Conservation (phyloP, 2,888 invertebrate genomes). For the Erebia ligea region DNA sequence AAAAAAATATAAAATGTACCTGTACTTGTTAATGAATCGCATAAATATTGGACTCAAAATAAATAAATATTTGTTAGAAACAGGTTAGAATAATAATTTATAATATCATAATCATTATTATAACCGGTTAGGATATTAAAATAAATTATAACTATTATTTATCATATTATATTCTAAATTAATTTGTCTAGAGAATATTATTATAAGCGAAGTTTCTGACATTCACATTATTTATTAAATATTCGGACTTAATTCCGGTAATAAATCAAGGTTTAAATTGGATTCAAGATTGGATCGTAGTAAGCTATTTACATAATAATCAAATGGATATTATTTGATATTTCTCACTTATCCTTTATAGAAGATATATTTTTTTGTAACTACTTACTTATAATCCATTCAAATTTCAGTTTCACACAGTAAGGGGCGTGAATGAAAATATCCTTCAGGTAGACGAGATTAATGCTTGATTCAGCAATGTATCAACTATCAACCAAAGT, state of each 20-base stretch:
- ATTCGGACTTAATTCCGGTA: not conserved
- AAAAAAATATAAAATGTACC: too few species aligned
- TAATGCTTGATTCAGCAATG: too few species aligned
- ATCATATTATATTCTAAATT: not conserved
- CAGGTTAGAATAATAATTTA: not conserved
- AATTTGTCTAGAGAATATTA: not conserved
- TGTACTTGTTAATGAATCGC: conserved; percentile 32
- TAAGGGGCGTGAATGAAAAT: too few species aligned
- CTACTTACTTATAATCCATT: too few species aligned
- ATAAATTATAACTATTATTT: conserved; percentile 14
- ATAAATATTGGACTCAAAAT: conserved; percentile 34
- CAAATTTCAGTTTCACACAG: too few species aligned
- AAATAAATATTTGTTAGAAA: conserved; percentile 33
- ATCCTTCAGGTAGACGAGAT: too few species aligned
- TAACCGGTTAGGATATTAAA: conserved; percentile 32
- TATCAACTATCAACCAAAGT: too few species aligned
- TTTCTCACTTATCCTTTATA: too few species aligned
- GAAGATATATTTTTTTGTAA: too few species aligned
- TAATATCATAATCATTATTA: conserved; percentile 17
- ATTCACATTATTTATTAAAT: not conserved
- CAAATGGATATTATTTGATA: too few species aligned
- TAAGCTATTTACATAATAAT: too few species aligned
- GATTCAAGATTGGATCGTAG: not conserved
- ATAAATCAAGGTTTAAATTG: not conserved
- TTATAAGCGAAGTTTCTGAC: not conserved